A percentile compares a stretch with the other conserved stretches of the same genome.
These are phyloP conservation scores for Tylochromis polylepis DNA, from an alignment of 2,113 vertebrate genomes.

Conservation along the genomic window DNA sequence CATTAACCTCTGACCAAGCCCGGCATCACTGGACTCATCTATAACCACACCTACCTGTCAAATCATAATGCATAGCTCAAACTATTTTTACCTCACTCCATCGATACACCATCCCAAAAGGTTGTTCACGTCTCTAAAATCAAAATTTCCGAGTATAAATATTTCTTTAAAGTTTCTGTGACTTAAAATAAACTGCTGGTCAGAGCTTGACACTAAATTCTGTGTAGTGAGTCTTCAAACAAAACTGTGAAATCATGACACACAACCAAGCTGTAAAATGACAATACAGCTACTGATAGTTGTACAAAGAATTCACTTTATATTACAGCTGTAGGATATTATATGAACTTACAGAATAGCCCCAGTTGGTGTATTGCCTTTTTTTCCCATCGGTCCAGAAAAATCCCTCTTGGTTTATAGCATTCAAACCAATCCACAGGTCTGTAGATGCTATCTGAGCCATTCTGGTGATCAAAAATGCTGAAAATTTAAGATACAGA, in stretches of 20 bases:
- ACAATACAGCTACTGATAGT: neutral
- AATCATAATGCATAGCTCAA: neutral
- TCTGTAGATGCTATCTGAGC: constrained; percentile 47
- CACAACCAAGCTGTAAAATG: neutral
- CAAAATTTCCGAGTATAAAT: neutral
- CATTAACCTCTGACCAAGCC: neutral
- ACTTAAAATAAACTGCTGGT: neutral
- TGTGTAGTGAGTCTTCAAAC: no score
- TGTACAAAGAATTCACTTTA: neutral
- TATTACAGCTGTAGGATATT: neutral
- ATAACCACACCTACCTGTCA: neutral
- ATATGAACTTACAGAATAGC: constrained; percentile 34
- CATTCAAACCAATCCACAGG: constrained; percentile 86
- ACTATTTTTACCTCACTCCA: neutral
- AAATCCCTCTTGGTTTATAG: constrained; percentile 72
- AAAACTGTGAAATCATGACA: neutral
- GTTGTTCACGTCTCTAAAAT: constrained; percentile 21
- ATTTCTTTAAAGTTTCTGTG: neutral
- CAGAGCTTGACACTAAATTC: neutral
- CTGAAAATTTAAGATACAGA: constrained; percentile 53
- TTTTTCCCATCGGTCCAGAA: constrained; percentile 84
- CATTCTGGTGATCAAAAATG: constrained; percentile 79
- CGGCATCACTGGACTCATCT: neutral
- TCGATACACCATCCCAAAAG: neutral
- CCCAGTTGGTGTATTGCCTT: constrained; percentile 84